phyloP scores from a whole-genome alignment of 2,888 invertebrate species.

The Troides aeacus region DNA sequence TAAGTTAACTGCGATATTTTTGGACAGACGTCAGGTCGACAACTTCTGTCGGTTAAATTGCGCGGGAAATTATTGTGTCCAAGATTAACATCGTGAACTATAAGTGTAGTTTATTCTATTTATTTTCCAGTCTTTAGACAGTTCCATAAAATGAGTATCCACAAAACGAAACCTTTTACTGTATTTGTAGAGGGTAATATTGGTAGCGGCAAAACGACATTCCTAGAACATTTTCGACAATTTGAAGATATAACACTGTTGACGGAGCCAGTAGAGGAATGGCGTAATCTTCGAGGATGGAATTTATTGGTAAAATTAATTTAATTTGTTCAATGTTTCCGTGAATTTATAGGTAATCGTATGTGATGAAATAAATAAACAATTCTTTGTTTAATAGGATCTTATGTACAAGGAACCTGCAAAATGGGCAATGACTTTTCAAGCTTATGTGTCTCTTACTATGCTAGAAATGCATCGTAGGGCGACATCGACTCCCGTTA shows the following conservation, averaged over 20 bases:
- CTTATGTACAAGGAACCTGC: constrained; percentile 91
- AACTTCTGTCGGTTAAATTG: constrained; percentile 38
- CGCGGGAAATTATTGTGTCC: constrained; percentile 53
- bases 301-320: constrained; percentile 83
- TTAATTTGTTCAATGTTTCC: not conserved
- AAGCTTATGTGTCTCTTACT: constrained; percentile 94
- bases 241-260: constrained; percentile 84
- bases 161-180: constrained; percentile 84
- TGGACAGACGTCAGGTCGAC: constrained; percentile 32
- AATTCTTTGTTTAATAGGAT: constrained; percentile 73
- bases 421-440: constrained; percentile 92
- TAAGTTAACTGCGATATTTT: constrained; percentile 50
- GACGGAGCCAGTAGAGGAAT: constrained; percentile 90
- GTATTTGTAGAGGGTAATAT: constrained; percentile 94
- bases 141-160: constrained; percentile 54
- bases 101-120: constrained; percentile 24
- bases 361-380: not conserved
- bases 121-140: constrained; percentile 42
- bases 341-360: not conserved
- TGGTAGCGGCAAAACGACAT: constrained; percentile 94
- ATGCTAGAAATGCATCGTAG: constrained; percentile 90
- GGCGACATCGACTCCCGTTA: constrained; percentile 83
- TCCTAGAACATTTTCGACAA: constrained; percentile 88
- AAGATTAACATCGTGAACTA: constrained; percentile 2
- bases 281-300: constrained; percentile 89